Conservation (phyloP, 2,113 vertebrate genomes). For the Notiomystis cincta region DNA sequence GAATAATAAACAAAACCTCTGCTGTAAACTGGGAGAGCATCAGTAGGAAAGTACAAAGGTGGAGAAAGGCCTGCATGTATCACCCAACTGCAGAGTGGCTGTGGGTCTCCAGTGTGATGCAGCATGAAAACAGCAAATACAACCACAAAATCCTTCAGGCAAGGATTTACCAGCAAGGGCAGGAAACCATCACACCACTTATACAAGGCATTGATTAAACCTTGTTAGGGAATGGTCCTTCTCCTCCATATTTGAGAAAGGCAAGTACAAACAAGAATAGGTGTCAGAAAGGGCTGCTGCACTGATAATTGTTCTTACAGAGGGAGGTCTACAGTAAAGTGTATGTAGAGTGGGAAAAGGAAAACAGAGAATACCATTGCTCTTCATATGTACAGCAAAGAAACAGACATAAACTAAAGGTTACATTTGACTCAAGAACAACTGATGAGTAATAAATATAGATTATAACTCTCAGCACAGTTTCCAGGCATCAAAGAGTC, state of each 20-base stretch:
- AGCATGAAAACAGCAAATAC: background rate
- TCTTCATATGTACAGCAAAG: background rate
- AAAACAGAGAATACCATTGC: background rate
- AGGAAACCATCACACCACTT: background rate
- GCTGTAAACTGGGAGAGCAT: background rate
- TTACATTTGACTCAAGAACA: background rate
- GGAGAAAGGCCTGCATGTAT: background rate
- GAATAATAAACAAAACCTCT: background rate
- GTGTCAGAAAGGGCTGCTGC: background rate
- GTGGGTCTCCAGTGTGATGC: background rate
- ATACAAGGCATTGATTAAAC: background rate
- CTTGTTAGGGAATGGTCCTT: background rate
- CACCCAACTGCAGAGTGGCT: background rate
- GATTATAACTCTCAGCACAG: background rate
- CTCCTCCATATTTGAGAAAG: background rate
- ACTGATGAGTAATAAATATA: background rate
- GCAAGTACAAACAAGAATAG: background rate
- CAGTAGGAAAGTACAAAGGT: background rate
- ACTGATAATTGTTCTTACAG: background rate
- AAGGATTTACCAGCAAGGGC: background rate
- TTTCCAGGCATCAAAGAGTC: background rate
- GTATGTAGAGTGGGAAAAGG: background rate
- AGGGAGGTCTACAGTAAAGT: background rate
- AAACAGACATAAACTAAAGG: background rate
- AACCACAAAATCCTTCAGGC: background rate